Evolutionary conservation across 2,888 invertebrate species (phyloP), one percentile per base, ranked within the genome.

Genomic region (Dicranocentrus wangi): DNA sequence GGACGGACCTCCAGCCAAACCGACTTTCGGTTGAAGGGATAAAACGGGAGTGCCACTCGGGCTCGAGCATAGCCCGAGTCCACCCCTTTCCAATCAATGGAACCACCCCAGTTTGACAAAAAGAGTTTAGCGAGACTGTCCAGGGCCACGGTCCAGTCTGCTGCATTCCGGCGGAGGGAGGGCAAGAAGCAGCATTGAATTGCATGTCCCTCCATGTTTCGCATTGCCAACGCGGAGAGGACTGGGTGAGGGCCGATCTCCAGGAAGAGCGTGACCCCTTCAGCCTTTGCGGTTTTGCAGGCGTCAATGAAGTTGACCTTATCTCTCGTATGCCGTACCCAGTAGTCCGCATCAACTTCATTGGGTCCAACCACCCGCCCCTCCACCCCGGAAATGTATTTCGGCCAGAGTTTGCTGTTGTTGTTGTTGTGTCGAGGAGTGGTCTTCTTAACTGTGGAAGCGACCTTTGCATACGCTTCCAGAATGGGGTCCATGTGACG

Each of bases 401-500:
- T 55, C 21, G 19, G 19, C 13, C 55, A 60, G n/a, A n/a, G n/a
- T n/a, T n/a, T 51, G 1, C 21, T 21, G 19, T 53, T 1, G 2
- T 1, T 1, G 19, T 8, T 1, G 2, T 2, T 19, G 53, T 19
- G n/a, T 17, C 19, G 13, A 39, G 39, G n/a, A n/a, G n/a, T n/a
- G n/a, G n/a, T n/a, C n/a, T n/a, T 70, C 2, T 19, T 55, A 5
- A n/a, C n/a, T n/a, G 39, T 51, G 17, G n/a, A 21, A 2, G 69
- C 55, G 10, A 72, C 17, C 10, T 47, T n/a, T 1, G 51, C 28
- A 66, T 82, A 83, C n/a, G 68, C 79, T 8, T 65, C 32, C 13
- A 83, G 47, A 19, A 83, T 75, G 7, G 61, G 42, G 7, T 83
- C 79, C 79, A 82, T 82, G 10, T 55, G 68, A 15, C 78, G n/a